These are phyloP conservation scores for Tuta absoluta DNA, from an alignment of 2,888 invertebrate genomes.

Conservation along the genomic window DNA sequence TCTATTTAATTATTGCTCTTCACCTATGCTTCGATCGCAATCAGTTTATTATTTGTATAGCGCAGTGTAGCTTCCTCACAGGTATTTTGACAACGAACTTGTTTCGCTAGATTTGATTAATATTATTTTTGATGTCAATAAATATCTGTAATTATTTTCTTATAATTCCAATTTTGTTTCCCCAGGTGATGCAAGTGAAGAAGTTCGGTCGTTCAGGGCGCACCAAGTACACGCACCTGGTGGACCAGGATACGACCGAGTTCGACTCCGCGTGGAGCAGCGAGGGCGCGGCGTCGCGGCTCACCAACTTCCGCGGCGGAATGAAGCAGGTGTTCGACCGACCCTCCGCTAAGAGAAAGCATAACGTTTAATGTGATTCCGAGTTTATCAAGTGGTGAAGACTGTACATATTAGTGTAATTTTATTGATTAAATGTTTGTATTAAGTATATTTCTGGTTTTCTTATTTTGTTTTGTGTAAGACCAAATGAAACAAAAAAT, in stretches of 20 bases:
- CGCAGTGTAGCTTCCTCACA: too few relatives aligned
- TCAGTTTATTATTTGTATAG: too few relatives aligned
- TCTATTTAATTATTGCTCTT: too few relatives aligned
- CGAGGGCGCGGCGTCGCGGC: slow-evolving; percentile 83
- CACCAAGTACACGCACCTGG: slow-evolving; percentile 99
- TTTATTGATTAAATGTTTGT: slow-evolving; percentile 11
- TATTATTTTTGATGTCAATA: too few relatives aligned
- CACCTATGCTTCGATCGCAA: too few relatives aligned
- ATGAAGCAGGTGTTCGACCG: slow-evolving; percentile 95
- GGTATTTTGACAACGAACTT: too few relatives aligned
- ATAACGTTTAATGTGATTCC: slow-evolving; percentile 42
- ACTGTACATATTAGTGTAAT: slow-evolving; percentile 21
- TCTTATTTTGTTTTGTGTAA: too few relatives aligned
- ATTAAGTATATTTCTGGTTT: neutral
- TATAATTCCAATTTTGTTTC: neutral
- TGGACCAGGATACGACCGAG: slow-evolving; percentile 99
- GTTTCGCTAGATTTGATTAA: too few relatives aligned
- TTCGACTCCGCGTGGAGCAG: slow-evolving; percentile 99
- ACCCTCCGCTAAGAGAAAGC: slow-evolving; percentile 83
- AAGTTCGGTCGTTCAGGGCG: slow-evolving; percentile 99
- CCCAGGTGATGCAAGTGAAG: slow-evolving; percentile 98
- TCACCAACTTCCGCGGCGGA: slow-evolving; percentile 91
- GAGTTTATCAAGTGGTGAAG: neutral
- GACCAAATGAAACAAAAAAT: too few relatives aligned
- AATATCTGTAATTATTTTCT: neutral